Base-by-base conservation (phyloP, 2,113 vertebrate species). In the Coptodon rendalli region DNA sequence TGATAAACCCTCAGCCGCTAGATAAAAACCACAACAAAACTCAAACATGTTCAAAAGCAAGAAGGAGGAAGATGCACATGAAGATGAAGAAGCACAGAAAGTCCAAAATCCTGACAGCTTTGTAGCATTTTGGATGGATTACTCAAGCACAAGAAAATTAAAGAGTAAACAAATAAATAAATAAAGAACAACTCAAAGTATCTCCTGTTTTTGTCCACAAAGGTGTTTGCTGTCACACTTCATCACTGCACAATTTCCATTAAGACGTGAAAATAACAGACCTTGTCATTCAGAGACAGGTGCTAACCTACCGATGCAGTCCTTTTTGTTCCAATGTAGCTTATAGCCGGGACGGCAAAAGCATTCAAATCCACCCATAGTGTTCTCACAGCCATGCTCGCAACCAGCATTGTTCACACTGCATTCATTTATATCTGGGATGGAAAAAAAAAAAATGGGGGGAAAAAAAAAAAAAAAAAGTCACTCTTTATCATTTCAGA, bases 261-360 rank as follows among this genome's bases (percentile, higher is more conserved):
- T 79, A 24, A 53, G 57, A 61, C 34, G 16, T 16, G 13, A 9
- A 31, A 79, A 45, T 14, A 79, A 34, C 50, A 81, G 61, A 57
- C 27, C 34, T 19, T 52, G 27, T 52, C 27, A n/a, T 52, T n/a
- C 45, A 78, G 43, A 52, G 81, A 14, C 68, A 83, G 84, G 53
- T 56, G 31, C 59, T 63, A 31, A 93, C 98, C 99, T 99, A 99
- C 99, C 98, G 87, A 98, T 96, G 93, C 98, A 99, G 93, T 99
- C 99, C 92, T 99, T 99, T 94, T 96, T 97, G 96, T 99, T 99
- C 99, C 98, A 99, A 95, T 99, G 98, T 38, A 99, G 96, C 92
- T 97, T 99, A 96, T 97, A 97, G 50, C 97, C 97, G 1, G 97
- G 93, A 40, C 95, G 96, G 92, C 99, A 99, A 89, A 96, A 97